Evolutionary conservation across 2,888 invertebrate species (phyloP), one percentile per base, ranked within the genome.

Genomic region (Drosophila imparisetae): DNA sequence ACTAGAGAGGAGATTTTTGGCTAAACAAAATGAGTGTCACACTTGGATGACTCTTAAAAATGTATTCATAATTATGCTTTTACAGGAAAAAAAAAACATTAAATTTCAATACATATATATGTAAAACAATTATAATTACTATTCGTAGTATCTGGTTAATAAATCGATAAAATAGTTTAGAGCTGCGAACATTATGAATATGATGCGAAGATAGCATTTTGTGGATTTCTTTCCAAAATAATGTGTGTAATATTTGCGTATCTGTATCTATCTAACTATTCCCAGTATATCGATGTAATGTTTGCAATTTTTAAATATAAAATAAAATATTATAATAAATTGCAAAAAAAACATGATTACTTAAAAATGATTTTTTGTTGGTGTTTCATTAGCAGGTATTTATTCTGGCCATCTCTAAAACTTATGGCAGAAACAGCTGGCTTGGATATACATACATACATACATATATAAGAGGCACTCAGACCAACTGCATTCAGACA

Each of bases 401-500:
- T 32, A 10, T 40, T 62, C n/a, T 3, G n/a, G 11, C n/a, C 27
- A 64, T 75, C 60, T 68, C 75, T 67, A 36, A 50, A 64, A 69
- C 55, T 69, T 66, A 71, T 70, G 75, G 65, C 65, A 63, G 73
- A 58, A 76, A 69, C 80, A 68, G 63, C 66, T 71, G 66, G 54
- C 50, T 32, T 13, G 18, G 27, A 49, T 21, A 38, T 52, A 50
- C 27, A 63, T 52, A 66, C 27, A 63, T 52, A 66, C 27, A 13
- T 27, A 66, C 27, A n/a, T 27, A 54, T n/a, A 27, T 38, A 27
- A 36, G 24, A 48, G 54, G 18, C 36, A 38, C 48, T 54, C 38
- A 58, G 24, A 21, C 38, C 15, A 64, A 45, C 57, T 21, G 48
- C 38, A 61, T 36, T 55, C 42, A 70, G 24, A 36, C n/a, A 52